Conservation (phyloP, 2,797 vertebrate genomes). For the Glyptemys insculpta region DNA sequence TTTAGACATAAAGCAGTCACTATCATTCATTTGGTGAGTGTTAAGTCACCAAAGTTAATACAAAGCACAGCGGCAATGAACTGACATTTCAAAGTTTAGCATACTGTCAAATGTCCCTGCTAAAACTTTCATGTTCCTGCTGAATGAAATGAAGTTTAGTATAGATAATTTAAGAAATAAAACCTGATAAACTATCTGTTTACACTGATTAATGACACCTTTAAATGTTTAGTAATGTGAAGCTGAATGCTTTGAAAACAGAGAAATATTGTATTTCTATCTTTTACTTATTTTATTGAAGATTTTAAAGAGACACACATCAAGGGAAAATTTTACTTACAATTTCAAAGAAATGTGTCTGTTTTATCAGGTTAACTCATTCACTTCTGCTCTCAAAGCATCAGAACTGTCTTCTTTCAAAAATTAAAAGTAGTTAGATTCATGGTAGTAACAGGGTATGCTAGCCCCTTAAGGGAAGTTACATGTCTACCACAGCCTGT, state of each 20-base stretch:
- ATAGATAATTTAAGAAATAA: not conserved
- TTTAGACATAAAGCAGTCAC: slow-evolving; percentile 17
- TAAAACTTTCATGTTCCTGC: not conserved
- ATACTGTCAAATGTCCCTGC: not conserved
- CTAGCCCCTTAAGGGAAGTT: not conserved
- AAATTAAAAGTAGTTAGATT: accelerated
- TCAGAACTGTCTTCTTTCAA: not conserved
- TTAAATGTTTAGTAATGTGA: not conserved
- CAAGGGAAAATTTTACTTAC: not conserved
- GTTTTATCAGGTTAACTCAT: not conserved
- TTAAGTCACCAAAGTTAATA: slow-evolving; percentile 31
- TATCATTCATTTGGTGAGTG: slow-evolving; percentile 26
- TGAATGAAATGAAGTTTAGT: slow-evolving; percentile 6
- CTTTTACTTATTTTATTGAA: not conserved
- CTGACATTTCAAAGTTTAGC: not conserved
- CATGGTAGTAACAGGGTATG: not conserved
- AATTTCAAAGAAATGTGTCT: not conserved
- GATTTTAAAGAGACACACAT: not conserved
- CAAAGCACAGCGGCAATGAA: not conserved
- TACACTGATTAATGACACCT: slow-evolving; percentile 2
- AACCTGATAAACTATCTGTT: not conserved
- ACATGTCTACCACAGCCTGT: not conserved
- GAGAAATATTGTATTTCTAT: not conserved
- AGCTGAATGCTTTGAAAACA: not conserved
- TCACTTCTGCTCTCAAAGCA: not conserved